A percentile compares a stretch with the other conserved stretches of the same genome.
phyloP scores from a whole-genome alignment of 2,797 vertebrate species.

The Cyclura pinguis region DNA sequence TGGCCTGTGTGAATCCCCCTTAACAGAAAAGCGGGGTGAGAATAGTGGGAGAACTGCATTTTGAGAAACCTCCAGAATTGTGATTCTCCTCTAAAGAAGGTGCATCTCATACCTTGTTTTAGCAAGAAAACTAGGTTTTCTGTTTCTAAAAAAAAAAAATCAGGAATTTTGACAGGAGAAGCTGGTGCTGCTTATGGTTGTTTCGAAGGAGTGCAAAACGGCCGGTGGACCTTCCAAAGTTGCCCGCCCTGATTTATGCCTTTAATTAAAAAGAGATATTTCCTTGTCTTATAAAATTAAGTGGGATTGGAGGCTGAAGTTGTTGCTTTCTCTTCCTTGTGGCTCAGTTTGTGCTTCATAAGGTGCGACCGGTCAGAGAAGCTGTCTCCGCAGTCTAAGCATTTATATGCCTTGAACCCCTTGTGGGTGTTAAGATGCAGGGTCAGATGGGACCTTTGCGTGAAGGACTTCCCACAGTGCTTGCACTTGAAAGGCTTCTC shows the following conservation, averaged over 20 bases:
- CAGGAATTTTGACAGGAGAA: no score
- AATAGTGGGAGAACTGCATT: no score
- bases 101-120: no score
- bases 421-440: conserved; percentile 3
- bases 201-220: no score
- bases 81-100: not conserved
- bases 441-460: not conserved
- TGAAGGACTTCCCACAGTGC: conserved; percentile 21
- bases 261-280: no score
- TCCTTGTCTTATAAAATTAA: not conserved
- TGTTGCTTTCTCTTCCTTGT: not conserved
- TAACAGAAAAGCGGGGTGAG: no score
- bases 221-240: no score
- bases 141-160: not conserved
- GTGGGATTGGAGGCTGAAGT: not conserved
- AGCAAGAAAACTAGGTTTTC: no score
- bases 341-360: conserved; percentile 29
- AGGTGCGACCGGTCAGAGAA: not conserved
- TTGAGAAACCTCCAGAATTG: no score
- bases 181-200: no score
- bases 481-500: not conserved
- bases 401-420: not conserved
- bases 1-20: no score
- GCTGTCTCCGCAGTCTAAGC: not conserved
- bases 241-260: no score